phyloP scores from a whole-genome alignment of 2,797 vertebrate genomes.

The Pyrocephalus nanus region DNA sequence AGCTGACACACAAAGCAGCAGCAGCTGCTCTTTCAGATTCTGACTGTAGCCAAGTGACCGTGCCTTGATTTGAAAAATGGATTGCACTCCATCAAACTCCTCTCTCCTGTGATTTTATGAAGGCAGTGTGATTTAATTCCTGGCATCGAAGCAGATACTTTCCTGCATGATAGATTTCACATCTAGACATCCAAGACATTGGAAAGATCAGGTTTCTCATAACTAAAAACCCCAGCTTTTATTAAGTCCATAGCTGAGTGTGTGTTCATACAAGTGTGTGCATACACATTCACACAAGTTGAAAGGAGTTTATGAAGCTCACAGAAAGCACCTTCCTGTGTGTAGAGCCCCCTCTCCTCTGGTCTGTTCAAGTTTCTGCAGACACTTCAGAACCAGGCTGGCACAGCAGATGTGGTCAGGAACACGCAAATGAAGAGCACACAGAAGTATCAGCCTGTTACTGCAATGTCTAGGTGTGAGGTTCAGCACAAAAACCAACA shows the following conservation, averaged over 20 bases:
- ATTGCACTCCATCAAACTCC: not conserved
- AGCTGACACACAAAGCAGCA: not conserved
- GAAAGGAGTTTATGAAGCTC: not conserved
- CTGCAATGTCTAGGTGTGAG: rapidly evolving
- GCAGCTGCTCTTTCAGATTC: not conserved
- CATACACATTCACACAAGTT: too few species aligned
- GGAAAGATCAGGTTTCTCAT: not conserved
- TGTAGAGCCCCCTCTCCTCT: not conserved
- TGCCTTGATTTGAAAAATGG: not conserved
- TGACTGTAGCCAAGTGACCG: not conserved
- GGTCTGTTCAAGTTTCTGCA: rapidly evolving
- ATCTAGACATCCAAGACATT: not conserved
- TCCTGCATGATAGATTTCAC: not conserved
- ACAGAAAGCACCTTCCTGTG: not conserved
- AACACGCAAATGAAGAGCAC: not conserved
- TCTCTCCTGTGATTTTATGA: not conserved
- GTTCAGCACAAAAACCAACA: not conserved
- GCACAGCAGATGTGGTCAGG: not conserved
- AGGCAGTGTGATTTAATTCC: not conserved
- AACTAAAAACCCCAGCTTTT: not conserved
- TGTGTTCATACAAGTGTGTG: not conserved
- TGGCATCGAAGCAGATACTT: not conserved
- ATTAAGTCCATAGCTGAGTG: not conserved
- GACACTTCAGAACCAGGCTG: not conserved
- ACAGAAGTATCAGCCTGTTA: not conserved